phyloP scores from a whole-genome alignment of 1,140 invertebrate species.

The Agrilus planipennis region DNA sequence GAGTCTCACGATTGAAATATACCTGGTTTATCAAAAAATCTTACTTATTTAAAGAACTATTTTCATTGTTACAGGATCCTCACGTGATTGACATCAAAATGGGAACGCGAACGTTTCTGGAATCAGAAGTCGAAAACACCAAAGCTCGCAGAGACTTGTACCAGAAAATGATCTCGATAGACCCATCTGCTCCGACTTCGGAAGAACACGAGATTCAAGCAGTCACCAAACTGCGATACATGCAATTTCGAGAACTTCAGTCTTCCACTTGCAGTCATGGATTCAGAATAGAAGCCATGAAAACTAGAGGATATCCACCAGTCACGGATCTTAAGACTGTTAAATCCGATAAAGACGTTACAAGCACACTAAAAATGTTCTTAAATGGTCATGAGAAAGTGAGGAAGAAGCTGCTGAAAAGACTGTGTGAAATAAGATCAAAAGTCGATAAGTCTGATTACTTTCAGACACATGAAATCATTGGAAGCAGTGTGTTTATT shows the following conservation, averaged over 20 bases:
- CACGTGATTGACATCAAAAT: conserved; percentile 91
- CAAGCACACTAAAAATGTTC: conserved; percentile 68
- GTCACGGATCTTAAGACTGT: conserved; percentile 68
- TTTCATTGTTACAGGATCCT: conserved; percentile 51
- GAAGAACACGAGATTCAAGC: conserved; percentile 67
- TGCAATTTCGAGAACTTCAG: conserved; percentile 88
- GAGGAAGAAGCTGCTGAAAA: conserved; percentile 54
- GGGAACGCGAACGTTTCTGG: conserved; percentile 84
- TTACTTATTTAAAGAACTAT: too few species aligned
- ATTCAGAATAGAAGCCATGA: conserved; percentile 93
- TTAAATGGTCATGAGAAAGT: conserved; percentile 53
- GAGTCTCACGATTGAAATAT: too few species aligned
- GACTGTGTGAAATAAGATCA: conserved; percentile 63
- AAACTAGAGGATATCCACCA: conserved; percentile 60
- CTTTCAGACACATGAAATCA: conserved; percentile 83
- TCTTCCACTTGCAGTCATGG: conserved; percentile 87
- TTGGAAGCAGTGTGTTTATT: conserved; percentile 89
- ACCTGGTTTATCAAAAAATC: too few species aligned
- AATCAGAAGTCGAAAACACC: conserved; percentile 83
- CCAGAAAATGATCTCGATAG: conserved; percentile 88
- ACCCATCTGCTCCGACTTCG: conserved; percentile 70
- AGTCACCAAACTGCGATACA: conserved; percentile 88
- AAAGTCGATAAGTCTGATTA: conserved; percentile 77
- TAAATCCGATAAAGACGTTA: conserved; percentile 63
- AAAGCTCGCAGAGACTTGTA: conserved; percentile 68